phyloP scores from a whole-genome alignment of 37 sponge, comb jelly and placozoan species.

The Corticium candelabrum region DNA sequence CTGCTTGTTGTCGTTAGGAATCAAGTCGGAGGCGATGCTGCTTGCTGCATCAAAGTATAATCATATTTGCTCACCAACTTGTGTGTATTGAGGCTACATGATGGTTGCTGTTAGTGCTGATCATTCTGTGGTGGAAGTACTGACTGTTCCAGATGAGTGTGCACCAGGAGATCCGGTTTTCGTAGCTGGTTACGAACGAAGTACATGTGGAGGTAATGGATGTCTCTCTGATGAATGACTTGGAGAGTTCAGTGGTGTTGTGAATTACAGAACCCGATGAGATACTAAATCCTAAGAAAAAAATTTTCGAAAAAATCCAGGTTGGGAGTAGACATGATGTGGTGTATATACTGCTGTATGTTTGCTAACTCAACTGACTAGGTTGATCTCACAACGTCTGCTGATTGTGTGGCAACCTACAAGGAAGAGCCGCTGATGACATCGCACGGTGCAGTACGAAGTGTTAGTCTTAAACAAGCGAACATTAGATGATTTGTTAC shows the following conservation, averaged over 20 bases:
- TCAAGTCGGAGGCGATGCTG: constrained; percentile 71
- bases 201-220: constrained; percentile 12
- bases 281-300: constrained; percentile 85
- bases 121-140: constrained; percentile 25
- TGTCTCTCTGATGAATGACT: constrained; percentile 23
- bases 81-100: not conserved
- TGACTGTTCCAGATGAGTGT: constrained; percentile 53
- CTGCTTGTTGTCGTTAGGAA: constrained; percentile 24
- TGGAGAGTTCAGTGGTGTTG: not conserved
- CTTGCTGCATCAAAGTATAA: constrained; percentile 59
- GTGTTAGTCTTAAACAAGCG: constrained; percentile 29
- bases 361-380: constrained; percentile 2
- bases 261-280: constrained; percentile 57
- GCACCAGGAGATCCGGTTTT: constrained; percentile 65
- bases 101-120: not conserved
- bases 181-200: constrained; percentile 55
- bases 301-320: constrained; percentile 84
- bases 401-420: constrained; percentile 24
- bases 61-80: not conserved
- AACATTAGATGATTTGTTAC: constrained; percentile 41
- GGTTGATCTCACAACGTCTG: constrained; percentile 34
- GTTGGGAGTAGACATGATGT: constrained; percentile 23
- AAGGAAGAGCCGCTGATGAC: constrained; percentile 39
- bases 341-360: no score
- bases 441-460: constrained; percentile 20